phyloP scores from a whole-genome alignment of 2,888 invertebrate genomes.

The Dascillus cervinus region DNA sequence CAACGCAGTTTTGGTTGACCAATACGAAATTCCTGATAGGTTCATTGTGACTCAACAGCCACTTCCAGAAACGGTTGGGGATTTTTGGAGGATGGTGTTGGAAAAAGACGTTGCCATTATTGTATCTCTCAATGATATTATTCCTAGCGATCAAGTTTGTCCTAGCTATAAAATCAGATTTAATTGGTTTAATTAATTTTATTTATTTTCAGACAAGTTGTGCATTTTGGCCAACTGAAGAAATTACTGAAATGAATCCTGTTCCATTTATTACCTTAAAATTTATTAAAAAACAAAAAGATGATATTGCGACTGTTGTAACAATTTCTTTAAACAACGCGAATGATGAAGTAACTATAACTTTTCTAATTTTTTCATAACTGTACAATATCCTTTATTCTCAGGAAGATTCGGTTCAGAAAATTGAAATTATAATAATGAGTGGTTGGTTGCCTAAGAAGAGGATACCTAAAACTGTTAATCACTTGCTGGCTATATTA shows the following conservation, averaged over 20 bases:
- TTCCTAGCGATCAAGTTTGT: constrained; percentile 20
- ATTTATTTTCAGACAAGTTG: constrained; percentile 25
- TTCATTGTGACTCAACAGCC: constrained; percentile 37
- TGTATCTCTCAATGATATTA: constrained; percentile 31
- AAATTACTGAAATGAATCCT: constrained; percentile 23
- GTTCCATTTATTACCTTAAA: constrained; percentile 25
- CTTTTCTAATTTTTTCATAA: background rate
- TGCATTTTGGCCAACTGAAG: constrained; percentile 22
- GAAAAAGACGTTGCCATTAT: constrained; percentile 33
- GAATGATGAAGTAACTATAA: constrained; percentile 8
- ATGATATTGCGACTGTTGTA: constrained; percentile 7
- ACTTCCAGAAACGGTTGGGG: constrained; percentile 30
- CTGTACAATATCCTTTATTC: no score
- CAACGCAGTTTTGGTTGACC: constrained; percentile 35
- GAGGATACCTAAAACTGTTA: constrained; percentile 21
- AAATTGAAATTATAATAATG: constrained; percentile 7
- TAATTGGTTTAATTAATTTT: background rate
- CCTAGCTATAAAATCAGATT: constrained; percentile 1
- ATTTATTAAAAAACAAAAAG: constrained; percentile 13
- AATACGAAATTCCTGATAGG: constrained; percentile 29
- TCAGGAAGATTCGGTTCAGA: constrained; percentile 5
- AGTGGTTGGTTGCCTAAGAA: constrained; percentile 25
- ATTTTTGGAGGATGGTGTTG: constrained; percentile 39
- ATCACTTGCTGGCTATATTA: constrained; percentile 28
- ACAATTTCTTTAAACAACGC: constrained; percentile 11